Percentiles rank a stretch among this genome's conserved stretches.
Conservation (phyloP, 2,888 invertebrate genomes). For the Achlya flavicornis region DNA sequence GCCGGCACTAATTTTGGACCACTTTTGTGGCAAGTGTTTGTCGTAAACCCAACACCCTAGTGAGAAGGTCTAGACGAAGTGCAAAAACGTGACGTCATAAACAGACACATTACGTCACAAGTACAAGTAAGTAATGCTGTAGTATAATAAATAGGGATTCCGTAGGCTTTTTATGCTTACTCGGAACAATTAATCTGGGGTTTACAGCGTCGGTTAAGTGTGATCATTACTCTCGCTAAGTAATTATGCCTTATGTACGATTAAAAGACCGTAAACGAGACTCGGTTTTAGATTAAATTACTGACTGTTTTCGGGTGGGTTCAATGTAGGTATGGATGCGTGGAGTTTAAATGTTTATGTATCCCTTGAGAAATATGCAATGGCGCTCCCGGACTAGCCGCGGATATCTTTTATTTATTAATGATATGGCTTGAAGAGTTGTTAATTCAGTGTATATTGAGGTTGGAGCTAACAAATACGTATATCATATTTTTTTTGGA, state of each 20-base stretch:
- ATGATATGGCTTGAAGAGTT: background rate
- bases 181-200: conserved; percentile 19
- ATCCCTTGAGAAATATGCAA: background rate
- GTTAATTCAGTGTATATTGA: background rate
- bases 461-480: too few relatives aligned
- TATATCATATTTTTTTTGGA: too few relatives aligned
- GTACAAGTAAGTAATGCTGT: background rate
- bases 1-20: background rate
- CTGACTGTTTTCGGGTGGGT: conserved; percentile 5
- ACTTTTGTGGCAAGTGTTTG: background rate
- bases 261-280: conserved; percentile 14
- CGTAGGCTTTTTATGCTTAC: conserved; percentile 17
- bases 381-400: background rate
- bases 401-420: background rate
- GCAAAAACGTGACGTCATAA: conserved; percentile 8
- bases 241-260: conserved; percentile 16
- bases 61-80: background rate
- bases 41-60: background rate
- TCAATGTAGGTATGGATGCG: background rate
- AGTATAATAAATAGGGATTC: conserved; percentile 4
- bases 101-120: conserved; percentile 5
- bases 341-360: conserved; percentile 5
- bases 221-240: conserved; percentile 18
- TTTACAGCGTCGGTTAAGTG: conserved; percentile 18
- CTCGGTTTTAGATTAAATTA: conserved; percentile 12